phyloP scores from a whole-genome alignment of 37 sponge, comb jelly and placozoan species.

The Sycon ciliatum region DNA sequence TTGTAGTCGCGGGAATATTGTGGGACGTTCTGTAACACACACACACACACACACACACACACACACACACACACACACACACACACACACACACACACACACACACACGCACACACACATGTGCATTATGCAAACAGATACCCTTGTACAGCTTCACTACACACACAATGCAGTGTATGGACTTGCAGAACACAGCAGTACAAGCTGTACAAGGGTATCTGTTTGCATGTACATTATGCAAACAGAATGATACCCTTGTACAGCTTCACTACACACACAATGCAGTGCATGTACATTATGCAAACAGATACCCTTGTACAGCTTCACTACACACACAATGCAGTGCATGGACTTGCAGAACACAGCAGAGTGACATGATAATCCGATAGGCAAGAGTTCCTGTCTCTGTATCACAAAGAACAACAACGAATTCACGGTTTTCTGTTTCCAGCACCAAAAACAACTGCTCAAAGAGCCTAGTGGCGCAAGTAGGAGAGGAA shows the following conservation, averaged over 20 bases:
- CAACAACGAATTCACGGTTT: too few species aligned
- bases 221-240: background rate
- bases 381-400: too few species aligned
- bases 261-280: background rate
- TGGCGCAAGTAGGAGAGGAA: too few species aligned
- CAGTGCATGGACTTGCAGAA: too few species aligned
- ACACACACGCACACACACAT: background rate
- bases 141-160: background rate
- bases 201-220: too few species aligned
- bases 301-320: background rate
- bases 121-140: background rate
- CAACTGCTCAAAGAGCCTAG: too few species aligned
- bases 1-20: slow-evolving; percentile 74
- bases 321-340: too few species aligned
- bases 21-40: slow-evolving; percentile 26
- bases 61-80: slow-evolving; percentile 5
- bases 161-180: too few species aligned
- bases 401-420: too few species aligned
- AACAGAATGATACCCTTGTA: background rate
- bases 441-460: too few species aligned
- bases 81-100: background rate
- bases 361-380: too few species aligned
- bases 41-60: background rate
- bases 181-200: too few species aligned
- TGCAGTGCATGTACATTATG: background rate